Conservation (phyloP, 1,140 invertebrate species). For the Rhopalosiphum maidis region DNA sequence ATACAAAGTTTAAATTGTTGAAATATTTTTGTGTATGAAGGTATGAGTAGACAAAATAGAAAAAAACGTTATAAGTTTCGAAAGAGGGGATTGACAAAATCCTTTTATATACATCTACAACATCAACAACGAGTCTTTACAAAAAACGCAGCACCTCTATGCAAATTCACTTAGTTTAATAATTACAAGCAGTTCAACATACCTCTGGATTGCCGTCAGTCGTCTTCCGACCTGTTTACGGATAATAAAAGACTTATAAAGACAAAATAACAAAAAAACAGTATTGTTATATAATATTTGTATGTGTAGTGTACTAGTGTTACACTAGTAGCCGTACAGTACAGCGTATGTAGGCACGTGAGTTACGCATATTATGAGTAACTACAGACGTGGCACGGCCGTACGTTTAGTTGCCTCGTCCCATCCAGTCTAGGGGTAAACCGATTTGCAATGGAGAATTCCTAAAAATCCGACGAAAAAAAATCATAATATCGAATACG, state of each 20-base stretch:
- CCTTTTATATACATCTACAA: background rate
- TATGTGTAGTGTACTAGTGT: background rate
- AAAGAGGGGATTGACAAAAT: background rate
- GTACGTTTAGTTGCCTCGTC: background rate
- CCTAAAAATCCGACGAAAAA: background rate
- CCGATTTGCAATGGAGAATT: background rate
- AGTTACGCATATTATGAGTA: background rate
- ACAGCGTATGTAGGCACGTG: background rate
- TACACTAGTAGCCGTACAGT: no score
- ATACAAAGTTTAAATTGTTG: background rate
- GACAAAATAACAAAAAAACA: background rate
- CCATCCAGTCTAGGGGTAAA: background rate
- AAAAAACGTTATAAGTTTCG: background rate
- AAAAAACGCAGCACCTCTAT: no score
- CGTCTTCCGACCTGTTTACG: background rate
- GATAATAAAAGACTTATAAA: background rate
- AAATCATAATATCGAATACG: conserved; percentile 5
- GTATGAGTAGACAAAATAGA: background rate
- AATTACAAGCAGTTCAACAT: no score
- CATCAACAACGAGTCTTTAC: background rate
- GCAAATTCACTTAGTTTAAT: no score
- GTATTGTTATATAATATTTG: background rate
- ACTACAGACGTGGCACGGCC: background rate
- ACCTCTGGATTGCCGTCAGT: no score
- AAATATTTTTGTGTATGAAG: background rate